Evolutionary conservation across 2,888 invertebrate genomes (phyloP), one percentile per base, ranked within the genome.

Genomic region (Linnaemya vulpina): DNA sequence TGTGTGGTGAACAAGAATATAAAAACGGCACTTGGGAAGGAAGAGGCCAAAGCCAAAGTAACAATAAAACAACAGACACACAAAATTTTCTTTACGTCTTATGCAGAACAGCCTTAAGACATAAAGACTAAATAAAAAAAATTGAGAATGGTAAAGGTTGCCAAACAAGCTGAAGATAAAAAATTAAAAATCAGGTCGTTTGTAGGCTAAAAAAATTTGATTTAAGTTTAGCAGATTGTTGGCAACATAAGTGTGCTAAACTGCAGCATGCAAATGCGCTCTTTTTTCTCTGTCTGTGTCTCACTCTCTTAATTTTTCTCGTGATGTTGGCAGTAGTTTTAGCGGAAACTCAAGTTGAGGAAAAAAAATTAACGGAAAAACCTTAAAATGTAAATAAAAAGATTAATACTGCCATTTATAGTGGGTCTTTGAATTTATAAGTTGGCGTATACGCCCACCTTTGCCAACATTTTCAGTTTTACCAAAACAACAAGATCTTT

Each of bases 381-480:
- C 77, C 62, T 73, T 84, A 74, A 81, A 78, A 81, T 84, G 80
- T 62, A 75, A 79, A 83, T 78, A 78, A 83, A 63, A 74, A 78
- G 40, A 77, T 55, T 73, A 78, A 78, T 73, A 68, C 35, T 73
- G 62, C 77, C 68, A 49, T 74, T 81, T 78, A 67, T 68, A 63
- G 77, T 84, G 81, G 81, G 84, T 70, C 77, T 68, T 68, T 68
- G 58, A 68, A 74, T 74, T 74, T 67, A 51, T 73, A 81, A 78
- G 84, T 84, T 84, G 84, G 84, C 81, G 84, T 84, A 78, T 55
- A 84, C 84, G 81, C 81, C 84, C 68, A 81, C 84, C 38, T 62
- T 62, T 60, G 22, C 10, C 46, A 60, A 76, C 15, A 80, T 65
- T 58, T 71, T 43, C 8, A 38, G 63, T 51, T 63, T 62, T 58